Percentiles rank a stretch among this genome's conserved stretches.
These are phyloP conservation scores for Bembecia ichneumoniformis DNA, from an alignment of 2,888 invertebrate species.

Conservation along the genomic window DNA sequence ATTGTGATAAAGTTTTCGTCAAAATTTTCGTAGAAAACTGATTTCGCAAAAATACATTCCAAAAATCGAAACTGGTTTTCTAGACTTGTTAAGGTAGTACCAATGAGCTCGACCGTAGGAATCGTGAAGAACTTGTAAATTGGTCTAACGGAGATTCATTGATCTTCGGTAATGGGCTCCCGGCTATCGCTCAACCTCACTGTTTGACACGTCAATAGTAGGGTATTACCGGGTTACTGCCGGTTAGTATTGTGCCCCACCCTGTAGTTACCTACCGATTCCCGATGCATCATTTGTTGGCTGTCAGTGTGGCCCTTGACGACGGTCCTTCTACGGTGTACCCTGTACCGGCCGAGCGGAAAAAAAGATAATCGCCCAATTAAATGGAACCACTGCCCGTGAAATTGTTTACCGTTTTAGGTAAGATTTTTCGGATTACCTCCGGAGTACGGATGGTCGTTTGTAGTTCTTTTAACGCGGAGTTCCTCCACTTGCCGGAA, in stretches of 20 bases:
- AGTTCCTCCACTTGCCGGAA: background rate
- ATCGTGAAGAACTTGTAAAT: too few relatives aligned
- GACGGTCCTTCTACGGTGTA: conserved; percentile 35
- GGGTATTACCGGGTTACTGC: background rate
- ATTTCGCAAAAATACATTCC: too few relatives aligned
- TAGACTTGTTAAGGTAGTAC: too few relatives aligned
- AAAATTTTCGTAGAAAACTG: too few relatives aligned
- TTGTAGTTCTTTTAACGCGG: background rate
- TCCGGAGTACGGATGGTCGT: conserved; percentile 5
- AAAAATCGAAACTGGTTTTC: too few relatives aligned
- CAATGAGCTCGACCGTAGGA: too few relatives aligned
- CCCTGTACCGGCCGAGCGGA: conserved; percentile 26
- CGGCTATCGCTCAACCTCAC: conserved; percentile 17
- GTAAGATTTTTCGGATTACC: conserved; percentile 22
- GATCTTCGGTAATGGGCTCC: conserved; percentile 2
- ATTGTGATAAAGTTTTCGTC: too few relatives aligned
- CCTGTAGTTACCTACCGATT: conserved; percentile 14
- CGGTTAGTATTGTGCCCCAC: background rate
- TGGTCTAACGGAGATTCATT: too few relatives aligned
- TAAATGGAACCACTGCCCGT: conserved; percentile 63
- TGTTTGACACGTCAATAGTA: conserved; percentile 18
- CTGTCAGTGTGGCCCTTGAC: conserved; percentile 53
- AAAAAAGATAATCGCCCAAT: conserved; percentile 65
- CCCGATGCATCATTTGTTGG: conserved; percentile 57
- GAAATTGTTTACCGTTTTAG: conserved; percentile 65